Base-by-base conservation (phyloP, 2,113 vertebrate genomes). In the Leptobrachium ailaonicum region DNA sequence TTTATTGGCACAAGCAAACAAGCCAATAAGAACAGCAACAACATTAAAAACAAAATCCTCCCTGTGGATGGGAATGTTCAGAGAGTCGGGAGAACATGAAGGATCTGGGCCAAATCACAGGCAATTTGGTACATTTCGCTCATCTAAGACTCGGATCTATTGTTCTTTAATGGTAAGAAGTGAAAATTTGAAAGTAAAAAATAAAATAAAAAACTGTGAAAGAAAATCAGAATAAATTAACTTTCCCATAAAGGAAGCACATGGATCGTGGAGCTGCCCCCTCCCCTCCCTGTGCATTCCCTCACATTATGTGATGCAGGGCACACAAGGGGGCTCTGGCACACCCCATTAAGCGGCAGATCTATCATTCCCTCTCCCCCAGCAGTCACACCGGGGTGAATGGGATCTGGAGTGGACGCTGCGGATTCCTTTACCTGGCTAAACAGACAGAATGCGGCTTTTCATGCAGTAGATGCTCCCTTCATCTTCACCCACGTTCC, bases 341-440 rank as follows among this genome's bases (percentile, higher is more conserved):
- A 73, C 77, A 73, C 77, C 77, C 77, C 62, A 67, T 6, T 66
- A 80, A 80, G 73, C 54, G 68, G 40, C 60, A 13, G 41, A 13
- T 40, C 6, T 64, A 6, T 4, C 20, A 32, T 32, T 32, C 20
- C 20, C 20, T 32, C 20, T 32, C 20, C 20, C 20, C 20, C 20
- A 32, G 20, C 20, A 32, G 20, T 32, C 20, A 32, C 20, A n/a
- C 58, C 7, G 3, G 58, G 3, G 3, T 62, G 58, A 8, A 62
- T 62, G 58, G 14, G 58, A 62, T 62, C 58, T n/a, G 50, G 5
- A 53, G 11, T 53, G 11, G 11, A 5, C 50, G 11, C 6, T 53
- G 42, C 32, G 41, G 66, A 2, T 4, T 42, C 2, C 9, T 42
- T 80, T 80, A 80, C 77, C 77, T 80, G 66, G 12, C 42, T 3